Percentiles rank a stretch among this genome's conserved stretches.
Conservation (phyloP, 1,140 invertebrate species). For the Euwallacea similis region DNA sequence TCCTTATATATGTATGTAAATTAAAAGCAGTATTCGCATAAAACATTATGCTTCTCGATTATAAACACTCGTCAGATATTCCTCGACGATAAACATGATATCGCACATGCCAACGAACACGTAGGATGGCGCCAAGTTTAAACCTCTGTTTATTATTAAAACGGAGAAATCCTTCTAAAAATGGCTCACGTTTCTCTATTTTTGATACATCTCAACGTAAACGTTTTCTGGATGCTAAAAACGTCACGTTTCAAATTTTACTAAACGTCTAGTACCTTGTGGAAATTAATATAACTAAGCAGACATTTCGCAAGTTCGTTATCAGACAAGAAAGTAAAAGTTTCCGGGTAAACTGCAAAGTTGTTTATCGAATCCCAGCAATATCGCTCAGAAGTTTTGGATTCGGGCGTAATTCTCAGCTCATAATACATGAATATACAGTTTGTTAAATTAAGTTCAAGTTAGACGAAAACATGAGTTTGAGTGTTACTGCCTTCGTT, state of each 20-base stretch:
- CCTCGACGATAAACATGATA: slow-evolving; percentile 5
- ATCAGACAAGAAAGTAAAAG: neutral
- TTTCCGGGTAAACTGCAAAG: neutral
- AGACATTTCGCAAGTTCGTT: neutral
- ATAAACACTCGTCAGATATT: too few species aligned
- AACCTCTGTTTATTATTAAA: slow-evolving; percentile 23
- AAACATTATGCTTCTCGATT: too few species aligned
- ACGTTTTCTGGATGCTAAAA: neutral
- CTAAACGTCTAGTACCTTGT: neutral
- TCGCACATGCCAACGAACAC: slow-evolving; percentile 17
- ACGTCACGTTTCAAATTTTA: neutral
- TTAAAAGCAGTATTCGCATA: too few species aligned
- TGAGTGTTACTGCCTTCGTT: neutral
- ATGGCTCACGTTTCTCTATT: slow-evolving; percentile 5
- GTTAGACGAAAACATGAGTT: neutral
- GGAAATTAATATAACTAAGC: neutral
- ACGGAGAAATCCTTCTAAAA: slow-evolving; percentile 1
- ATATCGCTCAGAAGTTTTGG: neutral
- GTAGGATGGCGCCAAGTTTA: slow-evolving; percentile 17
- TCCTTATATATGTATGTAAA: too few species aligned
- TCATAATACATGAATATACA: neutral
- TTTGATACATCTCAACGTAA: neutral
- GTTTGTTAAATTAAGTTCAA: neutral
- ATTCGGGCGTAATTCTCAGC: slow-evolving; percentile 2
- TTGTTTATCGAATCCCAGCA: neutral